Conservation (phyloP, 2,113 vertebrate genomes). For the Pyxicephalus adspersus region DNA sequence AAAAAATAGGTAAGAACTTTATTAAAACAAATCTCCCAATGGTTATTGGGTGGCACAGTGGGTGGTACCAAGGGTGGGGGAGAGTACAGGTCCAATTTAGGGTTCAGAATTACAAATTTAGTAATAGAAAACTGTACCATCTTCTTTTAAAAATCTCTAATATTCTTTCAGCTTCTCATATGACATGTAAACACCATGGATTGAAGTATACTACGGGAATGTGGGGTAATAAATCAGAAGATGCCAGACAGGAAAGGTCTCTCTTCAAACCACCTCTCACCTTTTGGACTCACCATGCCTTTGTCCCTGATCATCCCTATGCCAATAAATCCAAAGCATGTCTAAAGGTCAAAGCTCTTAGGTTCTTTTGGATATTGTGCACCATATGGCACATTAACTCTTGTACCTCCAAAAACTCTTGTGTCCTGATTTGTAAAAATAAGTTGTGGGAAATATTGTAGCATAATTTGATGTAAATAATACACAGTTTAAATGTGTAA, state of each 20-base stretch:
- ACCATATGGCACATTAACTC: conserved; percentile 47
- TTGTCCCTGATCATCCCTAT: conserved; percentile 15
- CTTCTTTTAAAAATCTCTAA: too few relatives aligned
- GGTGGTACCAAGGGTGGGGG: too few relatives aligned
- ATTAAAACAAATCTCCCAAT: too few relatives aligned
- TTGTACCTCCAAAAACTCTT: neutral
- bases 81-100: too few relatives aligned
- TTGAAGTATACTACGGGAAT: neutral
- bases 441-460: too few relatives aligned
- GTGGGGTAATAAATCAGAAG: conserved; percentile 12
- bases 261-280: conserved; percentile 25
- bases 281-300: conserved; percentile 27
- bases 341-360: conserved; percentile 52
- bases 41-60: too few relatives aligned
- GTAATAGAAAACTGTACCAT: too few relatives aligned
- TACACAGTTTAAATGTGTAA: too few relatives aligned
- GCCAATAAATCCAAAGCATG: conserved; percentile 44
- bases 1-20: too few relatives aligned
- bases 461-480: too few relatives aligned
- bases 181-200: conserved; percentile 10
- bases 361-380: conserved; percentile 44
- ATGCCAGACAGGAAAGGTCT: conserved; percentile 18
- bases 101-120: too few relatives aligned
- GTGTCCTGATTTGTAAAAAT: neutral
- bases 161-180: neutral